Percentiles rank a stretch among this genome's conserved stretches.
Conservation (phyloP, 2,888 invertebrate genomes). For the Campopleginae sp. region DNA sequence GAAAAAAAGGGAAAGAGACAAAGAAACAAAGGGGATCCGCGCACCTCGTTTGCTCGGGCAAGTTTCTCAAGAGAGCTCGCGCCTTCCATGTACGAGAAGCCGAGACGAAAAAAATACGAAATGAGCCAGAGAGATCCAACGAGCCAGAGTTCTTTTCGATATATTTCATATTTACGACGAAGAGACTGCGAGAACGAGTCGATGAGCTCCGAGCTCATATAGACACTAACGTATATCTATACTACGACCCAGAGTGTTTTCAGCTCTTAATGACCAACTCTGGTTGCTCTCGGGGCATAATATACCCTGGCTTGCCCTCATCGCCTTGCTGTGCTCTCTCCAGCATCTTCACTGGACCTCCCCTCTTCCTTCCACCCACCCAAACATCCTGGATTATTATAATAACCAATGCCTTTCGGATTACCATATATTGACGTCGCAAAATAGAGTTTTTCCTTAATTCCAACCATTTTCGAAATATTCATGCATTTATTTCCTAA, state of each 20-base stretch:
- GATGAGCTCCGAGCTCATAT: conserved; percentile 52
- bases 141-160: conserved; percentile 74
- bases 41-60: background rate
- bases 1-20: conserved; percentile 18
- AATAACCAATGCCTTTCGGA: conserved; percentile 74
- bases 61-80: conserved; percentile 7
- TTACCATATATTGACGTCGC: conserved; percentile 84
- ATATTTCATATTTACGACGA: conserved; percentile 84
- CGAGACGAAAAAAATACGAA: conserved; percentile 7
- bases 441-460: conserved; percentile 39
- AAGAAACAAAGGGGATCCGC: background rate
- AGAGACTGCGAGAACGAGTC: conserved; percentile 72
- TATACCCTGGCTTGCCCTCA: conserved; percentile 72
- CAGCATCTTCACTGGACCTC: conserved; percentile 65
- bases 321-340: conserved; percentile 41
- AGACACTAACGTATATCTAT: conserved; percentile 27
- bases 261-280: conserved; percentile 66
- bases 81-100: background rate
- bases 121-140: conserved; percentile 32
- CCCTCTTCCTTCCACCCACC: conserved; percentile 67
- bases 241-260: conserved; percentile 58
- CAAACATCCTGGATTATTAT: conserved; percentile 77
- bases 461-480: conserved; percentile 50
- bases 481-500: background rate
- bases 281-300: conserved; percentile 48